phyloP scores from a whole-genome alignment of 2,113 vertebrate genomes.

The Parus major region DNA sequence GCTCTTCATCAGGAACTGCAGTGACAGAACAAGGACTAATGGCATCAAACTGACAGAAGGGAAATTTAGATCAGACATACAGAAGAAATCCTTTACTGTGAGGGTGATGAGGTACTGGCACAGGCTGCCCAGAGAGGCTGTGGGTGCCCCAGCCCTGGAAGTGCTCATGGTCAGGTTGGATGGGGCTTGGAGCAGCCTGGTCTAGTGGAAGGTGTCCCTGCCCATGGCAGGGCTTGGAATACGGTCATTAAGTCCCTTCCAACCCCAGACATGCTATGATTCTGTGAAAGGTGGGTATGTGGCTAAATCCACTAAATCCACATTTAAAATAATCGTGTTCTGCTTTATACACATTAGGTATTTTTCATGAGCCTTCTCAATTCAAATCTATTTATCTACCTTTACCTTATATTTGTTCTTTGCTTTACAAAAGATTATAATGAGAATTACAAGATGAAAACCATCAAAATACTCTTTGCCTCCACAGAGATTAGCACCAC shows the following conservation, averaged over 20 bases:
- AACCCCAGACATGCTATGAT: neutral
- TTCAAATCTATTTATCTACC: neutral
- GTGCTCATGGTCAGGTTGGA: rapidly evolving
- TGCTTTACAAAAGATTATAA: neutral
- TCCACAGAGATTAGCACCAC: neutral
- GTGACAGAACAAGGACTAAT: neutral
- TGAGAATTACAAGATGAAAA: neutral
- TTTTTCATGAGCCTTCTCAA: neutral
- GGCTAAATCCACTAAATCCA: neutral
- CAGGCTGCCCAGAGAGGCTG: neutral
- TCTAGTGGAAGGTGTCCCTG: neutral
- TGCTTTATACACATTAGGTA: neutral
- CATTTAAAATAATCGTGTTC: neutral
- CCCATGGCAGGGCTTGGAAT: neutral
- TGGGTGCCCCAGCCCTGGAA: neutral
- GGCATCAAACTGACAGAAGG: neutral
- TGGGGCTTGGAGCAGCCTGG: neutral
- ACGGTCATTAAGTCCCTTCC: neutral
- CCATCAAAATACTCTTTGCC: neutral
- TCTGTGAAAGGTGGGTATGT: neutral
- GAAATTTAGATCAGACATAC: neutral
- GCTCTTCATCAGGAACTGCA: neutral
- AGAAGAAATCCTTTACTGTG: neutral
- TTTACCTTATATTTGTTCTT: neutral
- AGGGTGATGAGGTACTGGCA: neutral